Evolutionary conservation across 2,888 invertebrate species (phyloP), one percentile per base, ranked within the genome.

Genomic region (Biston betularia): DNA sequence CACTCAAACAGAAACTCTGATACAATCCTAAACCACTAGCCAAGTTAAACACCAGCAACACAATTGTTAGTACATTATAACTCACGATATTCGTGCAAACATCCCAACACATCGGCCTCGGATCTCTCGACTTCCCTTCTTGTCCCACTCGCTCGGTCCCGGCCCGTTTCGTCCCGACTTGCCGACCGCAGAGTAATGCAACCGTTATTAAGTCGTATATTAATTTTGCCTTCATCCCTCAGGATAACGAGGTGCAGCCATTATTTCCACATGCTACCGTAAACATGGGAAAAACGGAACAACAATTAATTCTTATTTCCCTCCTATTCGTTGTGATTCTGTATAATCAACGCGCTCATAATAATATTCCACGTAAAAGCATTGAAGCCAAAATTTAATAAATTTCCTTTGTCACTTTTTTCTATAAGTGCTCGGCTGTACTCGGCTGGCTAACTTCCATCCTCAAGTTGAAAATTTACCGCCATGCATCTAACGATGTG

Each of bases 151-250:
- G 14, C 33, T 48, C 24, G n/a, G 15, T 35, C 58, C 38, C 59
- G 34, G 33, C 57, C 52, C 34, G 54, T 12, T 48, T 57, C 10
- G 42, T 40, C 59, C 42, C 62, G 69, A 59, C 72, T 65, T 69
- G 49, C 67, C 65, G 63, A 58, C 65, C 60, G 45, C 59, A 15
- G 48, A 58, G 58, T 63, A 58, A 62, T 66, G 74, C 75, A 78
- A 73, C 83, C 85, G 83, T 86, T 74, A 88, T 90, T 86, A 86
- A 84, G 83, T 82, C 85, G 82, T 88, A 88, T 89, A 89, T 89
- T 89, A 88, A 89, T 89, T 88, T 85, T 79, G 75, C 80, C 83
- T 84, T 78, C 77, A 77, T 75, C 79, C 68, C 71, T 72, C 79
- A 46, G 63, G 69, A 79, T 85, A 87, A 87, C 85, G 84, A 88